Evolutionary conservation across 2,888 invertebrate species (phyloP).

Genomic region (Phrixothrix hirtus): DNA sequence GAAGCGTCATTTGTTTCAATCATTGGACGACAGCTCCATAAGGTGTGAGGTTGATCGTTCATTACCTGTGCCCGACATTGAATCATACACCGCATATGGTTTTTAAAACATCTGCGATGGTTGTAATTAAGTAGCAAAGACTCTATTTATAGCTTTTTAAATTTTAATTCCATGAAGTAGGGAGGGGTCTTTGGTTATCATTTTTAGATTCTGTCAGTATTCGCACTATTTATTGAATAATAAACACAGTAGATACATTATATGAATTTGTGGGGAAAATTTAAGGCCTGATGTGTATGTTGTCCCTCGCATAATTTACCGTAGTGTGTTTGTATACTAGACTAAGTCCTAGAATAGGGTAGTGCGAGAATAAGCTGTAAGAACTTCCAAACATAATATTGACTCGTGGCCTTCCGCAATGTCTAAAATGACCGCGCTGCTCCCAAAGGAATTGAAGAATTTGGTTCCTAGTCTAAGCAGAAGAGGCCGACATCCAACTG

Average conservation of each 20-base stretch:
- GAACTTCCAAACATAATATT: constrained; percentile 37
- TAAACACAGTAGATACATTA: too few relatives aligned
- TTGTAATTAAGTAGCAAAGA: constrained; percentile 9
- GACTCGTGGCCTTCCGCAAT: constrained; percentile 34
- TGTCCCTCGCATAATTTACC: too few relatives aligned
- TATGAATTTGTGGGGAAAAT: too few relatives aligned
- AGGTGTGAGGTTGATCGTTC: constrained; percentile 22
- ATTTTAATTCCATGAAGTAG: too few relatives aligned
- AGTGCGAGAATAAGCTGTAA: constrained; percentile 5
- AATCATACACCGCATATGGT: constrained; percentile 28
- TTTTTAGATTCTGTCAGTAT: too few relatives aligned
- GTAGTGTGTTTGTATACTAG: too few relatives aligned
- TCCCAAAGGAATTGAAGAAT: constrained; percentile 31
- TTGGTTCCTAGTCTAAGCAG: constrained; percentile 19
- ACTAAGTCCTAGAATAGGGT: too few relatives aligned
- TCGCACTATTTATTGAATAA: too few relatives aligned
- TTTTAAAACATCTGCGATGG: constrained; percentile 19
- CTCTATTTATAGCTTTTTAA: constrained; percentile 17
- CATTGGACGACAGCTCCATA: constrained; percentile 34
- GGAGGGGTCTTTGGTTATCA: too few relatives aligned
- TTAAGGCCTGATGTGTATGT: too few relatives aligned
- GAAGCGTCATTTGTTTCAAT: constrained; percentile 39
- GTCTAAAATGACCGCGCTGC: constrained; percentile 33
- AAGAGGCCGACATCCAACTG: constrained; percentile 8
- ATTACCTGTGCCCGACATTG: constrained; percentile 20